A percentile compares a stretch with the other conserved stretches of the same genome.
These are phyloP conservation scores for Drosophila burlai DNA, from an alignment of 1,140 invertebrate species.

Conservation along the genomic window DNA sequence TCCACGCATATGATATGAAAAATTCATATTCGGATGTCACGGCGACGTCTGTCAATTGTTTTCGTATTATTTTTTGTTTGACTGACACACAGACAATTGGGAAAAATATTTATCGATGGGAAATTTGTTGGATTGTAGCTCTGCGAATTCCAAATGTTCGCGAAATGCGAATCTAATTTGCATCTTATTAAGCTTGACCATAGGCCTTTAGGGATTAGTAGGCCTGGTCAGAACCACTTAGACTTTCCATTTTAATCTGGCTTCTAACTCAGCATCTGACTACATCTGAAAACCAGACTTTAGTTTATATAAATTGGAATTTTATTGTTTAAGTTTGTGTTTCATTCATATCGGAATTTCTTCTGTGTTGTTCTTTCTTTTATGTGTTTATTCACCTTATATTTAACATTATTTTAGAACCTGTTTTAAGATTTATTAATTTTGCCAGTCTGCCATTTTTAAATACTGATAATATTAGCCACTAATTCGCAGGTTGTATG, in stretches of 20 bases:
- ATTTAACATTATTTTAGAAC: constrained; percentile 9
- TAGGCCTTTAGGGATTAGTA: constrained; percentile 22
- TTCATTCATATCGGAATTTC: constrained; percentile 18
- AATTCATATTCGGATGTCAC: constrained; percentile 26
- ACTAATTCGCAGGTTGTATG: background rate
- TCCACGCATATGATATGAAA: constrained; percentile 26
- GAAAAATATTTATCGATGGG: background rate
- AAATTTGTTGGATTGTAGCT: constrained; percentile 8
- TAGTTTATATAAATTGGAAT: constrained; percentile 14
- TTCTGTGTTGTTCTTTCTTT: constrained; percentile 9
- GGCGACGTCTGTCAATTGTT: constrained; percentile 31
- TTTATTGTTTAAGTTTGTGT: background rate
- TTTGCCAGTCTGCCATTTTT: background rate
- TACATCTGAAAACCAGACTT: constrained; percentile 2
- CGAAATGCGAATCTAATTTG: constrained; percentile 35
- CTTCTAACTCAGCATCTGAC: background rate
- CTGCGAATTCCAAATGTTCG: constrained; percentile 5
- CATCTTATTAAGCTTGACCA: constrained; percentile 29
- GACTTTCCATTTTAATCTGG: constrained; percentile 42
- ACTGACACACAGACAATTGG: background rate
- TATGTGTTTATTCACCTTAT: constrained; percentile 17
- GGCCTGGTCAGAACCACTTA: constrained; percentile 14
- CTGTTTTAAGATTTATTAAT: constrained; percentile 7
- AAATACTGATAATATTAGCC: constrained; percentile 8
- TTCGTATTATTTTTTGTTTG: constrained; percentile 5